A percentile compares a stretch with the other conserved stretches of the same genome.
These are phyloP conservation scores for Tenthredo scrophulariae DNA, from an alignment of 2,888 invertebrate species.

Conservation along the genomic window DNA sequence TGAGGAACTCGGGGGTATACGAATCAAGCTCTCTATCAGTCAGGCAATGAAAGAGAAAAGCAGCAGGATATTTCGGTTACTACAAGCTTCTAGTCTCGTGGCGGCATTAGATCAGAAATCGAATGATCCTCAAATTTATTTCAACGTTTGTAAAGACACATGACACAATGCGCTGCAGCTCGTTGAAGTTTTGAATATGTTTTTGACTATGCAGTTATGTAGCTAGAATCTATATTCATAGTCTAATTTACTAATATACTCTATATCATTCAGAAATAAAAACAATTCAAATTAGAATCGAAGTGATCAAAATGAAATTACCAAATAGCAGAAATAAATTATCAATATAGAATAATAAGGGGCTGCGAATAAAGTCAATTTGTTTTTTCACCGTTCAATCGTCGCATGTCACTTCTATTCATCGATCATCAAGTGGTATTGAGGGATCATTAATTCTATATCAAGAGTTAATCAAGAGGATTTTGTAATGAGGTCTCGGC, in stretches of 20 bases:
- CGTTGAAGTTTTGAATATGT: not conserved
- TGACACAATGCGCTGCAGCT: not conserved
- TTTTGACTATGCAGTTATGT: not conserved
- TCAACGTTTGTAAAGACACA: not conserved
- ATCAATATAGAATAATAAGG: not conserved
- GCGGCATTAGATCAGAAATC: not conserved
- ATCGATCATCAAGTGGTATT: not conserved
- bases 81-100: not conserved
- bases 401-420: not conserved
- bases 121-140: not conserved
- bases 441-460: not conserved
- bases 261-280: not conserved
- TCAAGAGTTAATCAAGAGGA: too few species aligned
- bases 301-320: not conserved
- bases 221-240: not conserved
- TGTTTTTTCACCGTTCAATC: not conserved
- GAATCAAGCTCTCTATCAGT: conserved; percentile 2
- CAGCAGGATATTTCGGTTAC: not conserved
- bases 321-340: not conserved
- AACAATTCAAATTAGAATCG: not conserved
- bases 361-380: not conserved
- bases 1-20: not conserved
- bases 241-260: too few species aligned
- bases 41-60: not conserved
- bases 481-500: not conserved